Evolutionary conservation across 2,888 invertebrate genomes (phyloP).

Genomic region (Amblyjoppa fuscipennis): DNA sequence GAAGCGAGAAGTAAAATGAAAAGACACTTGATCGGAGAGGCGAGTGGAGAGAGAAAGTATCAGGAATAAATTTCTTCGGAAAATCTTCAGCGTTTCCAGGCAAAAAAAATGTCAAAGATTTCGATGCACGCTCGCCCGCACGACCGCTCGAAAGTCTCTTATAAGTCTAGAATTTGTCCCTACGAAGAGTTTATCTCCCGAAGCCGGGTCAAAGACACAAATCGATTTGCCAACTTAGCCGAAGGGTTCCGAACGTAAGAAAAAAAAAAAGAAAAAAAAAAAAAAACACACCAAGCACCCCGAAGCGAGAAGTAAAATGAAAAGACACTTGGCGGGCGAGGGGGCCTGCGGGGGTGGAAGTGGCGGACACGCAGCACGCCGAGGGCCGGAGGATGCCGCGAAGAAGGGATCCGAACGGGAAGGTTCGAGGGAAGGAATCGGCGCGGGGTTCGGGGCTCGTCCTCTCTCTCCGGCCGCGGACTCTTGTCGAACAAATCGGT

Average conservation of each 20-base stretch:
- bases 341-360: slow-evolving; percentile 8
- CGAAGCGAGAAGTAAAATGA: slow-evolving; percentile 35
- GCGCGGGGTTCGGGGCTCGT: slow-evolving; percentile 46
- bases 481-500: slow-evolving; percentile 85
- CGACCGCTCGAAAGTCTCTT: too few relatives aligned
- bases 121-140: too few relatives aligned
- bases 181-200: slow-evolving; percentile 70
- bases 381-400: not conserved
- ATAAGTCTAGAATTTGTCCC: too few relatives aligned
- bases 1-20: slow-evolving; percentile 31
- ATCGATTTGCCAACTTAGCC: slow-evolving; percentile 67
- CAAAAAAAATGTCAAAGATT: too few relatives aligned
- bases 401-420: slow-evolving; percentile 48
- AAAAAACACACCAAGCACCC: not conserved
- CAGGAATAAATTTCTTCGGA: too few relatives aligned
- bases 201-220: slow-evolving; percentile 41
- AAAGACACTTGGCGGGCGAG: not conserved
- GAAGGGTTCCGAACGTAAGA: slow-evolving; percentile 11
- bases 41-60: too few relatives aligned
- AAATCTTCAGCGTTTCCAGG: too few relatives aligned
- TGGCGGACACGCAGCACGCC: slow-evolving; percentile 21
- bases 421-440: slow-evolving; percentile 61
- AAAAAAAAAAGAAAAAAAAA: not conserved
- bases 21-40: not conserved
- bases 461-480: slow-evolving; percentile 64